phyloP scores from a whole-genome alignment of 2,888 invertebrate species.

The Limnephilus rhombicus region DNA sequence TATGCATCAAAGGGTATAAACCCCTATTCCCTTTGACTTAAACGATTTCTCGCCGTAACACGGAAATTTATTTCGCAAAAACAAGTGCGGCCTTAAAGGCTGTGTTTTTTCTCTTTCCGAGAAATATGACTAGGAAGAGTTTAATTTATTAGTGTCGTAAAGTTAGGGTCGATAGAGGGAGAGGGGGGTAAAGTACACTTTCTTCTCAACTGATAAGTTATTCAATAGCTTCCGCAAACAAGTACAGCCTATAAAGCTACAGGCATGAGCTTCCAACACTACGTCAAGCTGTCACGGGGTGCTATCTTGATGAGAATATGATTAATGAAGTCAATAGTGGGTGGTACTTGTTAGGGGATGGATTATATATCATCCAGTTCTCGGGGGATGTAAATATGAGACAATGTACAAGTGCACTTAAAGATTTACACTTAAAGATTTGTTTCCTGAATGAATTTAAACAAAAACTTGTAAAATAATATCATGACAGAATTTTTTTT shows the following conservation, averaged over 20 bases:
- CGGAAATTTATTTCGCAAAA: background rate
- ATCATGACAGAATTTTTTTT: too few species aligned
- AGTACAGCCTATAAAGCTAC: background rate
- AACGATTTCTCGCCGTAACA: constrained; percentile 2
- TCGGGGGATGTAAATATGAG: background rate
- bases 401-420: background rate
- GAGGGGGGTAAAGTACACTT: constrained; percentile 5
- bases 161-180: constrained; percentile 8
- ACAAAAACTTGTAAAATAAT: too few species aligned
- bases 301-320: constrained; percentile 25
- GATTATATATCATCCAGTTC: background rate
- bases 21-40: constrained; percentile 22
- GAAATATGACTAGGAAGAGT: background rate
- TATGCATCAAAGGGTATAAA: constrained; percentile 21
- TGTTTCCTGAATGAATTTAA: too few species aligned
- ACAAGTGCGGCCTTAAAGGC: background rate
- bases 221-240: constrained; percentile 25
- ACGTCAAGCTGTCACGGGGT: constrained; percentile 11
- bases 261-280: background rate
- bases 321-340: constrained; percentile 8
- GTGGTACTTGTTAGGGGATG: background rate
- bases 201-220: constrained; percentile 32
- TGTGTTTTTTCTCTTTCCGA: background rate
- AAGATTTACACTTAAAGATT: too few species aligned
- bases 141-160: constrained; percentile 29